phyloP scores from a whole-genome alignment of 2,113 vertebrate species.

The Rhagologus leucostigma region DNA sequence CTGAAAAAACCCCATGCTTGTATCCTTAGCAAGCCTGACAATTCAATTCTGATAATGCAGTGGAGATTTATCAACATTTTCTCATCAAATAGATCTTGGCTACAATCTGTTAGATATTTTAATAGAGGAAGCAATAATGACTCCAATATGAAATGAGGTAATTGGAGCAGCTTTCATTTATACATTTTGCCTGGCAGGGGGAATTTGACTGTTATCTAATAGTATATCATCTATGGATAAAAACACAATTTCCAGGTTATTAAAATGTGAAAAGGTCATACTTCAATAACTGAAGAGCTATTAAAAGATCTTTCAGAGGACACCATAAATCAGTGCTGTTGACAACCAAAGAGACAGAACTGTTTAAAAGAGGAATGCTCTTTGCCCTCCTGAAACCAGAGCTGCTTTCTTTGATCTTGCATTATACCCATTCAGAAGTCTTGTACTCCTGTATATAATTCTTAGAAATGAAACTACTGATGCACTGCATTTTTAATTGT shows the following conservation, averaged over 20 bases:
- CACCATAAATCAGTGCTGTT: neutral
- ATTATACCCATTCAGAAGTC: neutral
- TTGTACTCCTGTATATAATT: neutral
- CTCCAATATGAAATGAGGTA: conserved; percentile 15
- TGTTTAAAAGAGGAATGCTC: neutral
- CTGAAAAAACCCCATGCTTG: rapidly evolving
- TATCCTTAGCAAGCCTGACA: neutral
- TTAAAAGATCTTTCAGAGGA: conserved; percentile 11
- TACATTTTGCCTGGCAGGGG: neutral
- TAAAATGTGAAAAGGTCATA: conserved; percentile 45
- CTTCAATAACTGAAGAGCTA: conserved; percentile 51
- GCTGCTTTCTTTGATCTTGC: neutral
- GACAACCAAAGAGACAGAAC: neutral
- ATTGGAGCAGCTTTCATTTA: conserved; percentile 44
- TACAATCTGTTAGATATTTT: neutral
- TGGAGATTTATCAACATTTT: neutral
- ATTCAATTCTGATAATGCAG: neutral
- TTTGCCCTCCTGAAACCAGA: neutral
- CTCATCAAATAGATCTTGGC: neutral
- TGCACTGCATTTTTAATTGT: neutral
- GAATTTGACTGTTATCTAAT: conserved; percentile 34
- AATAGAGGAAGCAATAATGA: neutral
- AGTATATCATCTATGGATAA: conserved; percentile 56
- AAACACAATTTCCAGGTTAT: conserved; percentile 65
- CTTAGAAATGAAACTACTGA: neutral